Percentiles rank a stretch among this genome's conserved stretches.
Conservation (phyloP, 2,113 vertebrate genomes). For the Cynopterus brachyotis region DNA sequence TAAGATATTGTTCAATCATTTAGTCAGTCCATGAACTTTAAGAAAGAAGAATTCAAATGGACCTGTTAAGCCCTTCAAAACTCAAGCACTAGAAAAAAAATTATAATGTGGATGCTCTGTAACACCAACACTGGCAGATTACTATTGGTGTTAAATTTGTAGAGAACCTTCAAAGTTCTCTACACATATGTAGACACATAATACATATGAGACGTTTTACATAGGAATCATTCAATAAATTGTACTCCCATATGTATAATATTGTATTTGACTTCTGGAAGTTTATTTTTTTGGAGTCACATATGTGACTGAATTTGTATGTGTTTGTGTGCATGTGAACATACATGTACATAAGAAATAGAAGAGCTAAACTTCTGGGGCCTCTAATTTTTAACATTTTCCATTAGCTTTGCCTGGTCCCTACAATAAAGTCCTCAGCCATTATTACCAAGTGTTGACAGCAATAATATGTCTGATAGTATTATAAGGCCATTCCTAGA, state of each 20-base stretch:
- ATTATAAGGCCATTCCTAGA: constrained; percentile 55
- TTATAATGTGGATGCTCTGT: background rate
- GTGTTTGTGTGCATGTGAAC: background rate
- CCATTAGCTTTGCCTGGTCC: background rate
- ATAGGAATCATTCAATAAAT: background rate
- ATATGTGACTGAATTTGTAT: background rate
- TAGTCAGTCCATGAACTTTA: background rate
- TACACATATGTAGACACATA: background rate
- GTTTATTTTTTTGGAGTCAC: background rate
- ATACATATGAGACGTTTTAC: background rate
- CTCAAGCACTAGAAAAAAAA: background rate
- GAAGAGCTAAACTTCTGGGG: background rate
- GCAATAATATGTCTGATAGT: background rate
- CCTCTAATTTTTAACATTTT: constrained; percentile 34
- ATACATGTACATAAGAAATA: background rate
- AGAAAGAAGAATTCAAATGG: background rate
- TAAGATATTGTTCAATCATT: constrained; percentile 23
- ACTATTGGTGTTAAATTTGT: background rate
- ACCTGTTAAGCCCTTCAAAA: background rate
- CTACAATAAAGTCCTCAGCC: background rate
- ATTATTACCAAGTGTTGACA: constrained; percentile 58
- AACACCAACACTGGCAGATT: background rate
- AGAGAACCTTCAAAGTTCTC: background rate
- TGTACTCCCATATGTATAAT: background rate
- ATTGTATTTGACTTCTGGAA: background rate